Evolutionary conservation across 1,140 invertebrate genomes (phyloP), one percentile per base, ranked within the genome.

Genomic region (Acromyrmex echinatior): DNA sequence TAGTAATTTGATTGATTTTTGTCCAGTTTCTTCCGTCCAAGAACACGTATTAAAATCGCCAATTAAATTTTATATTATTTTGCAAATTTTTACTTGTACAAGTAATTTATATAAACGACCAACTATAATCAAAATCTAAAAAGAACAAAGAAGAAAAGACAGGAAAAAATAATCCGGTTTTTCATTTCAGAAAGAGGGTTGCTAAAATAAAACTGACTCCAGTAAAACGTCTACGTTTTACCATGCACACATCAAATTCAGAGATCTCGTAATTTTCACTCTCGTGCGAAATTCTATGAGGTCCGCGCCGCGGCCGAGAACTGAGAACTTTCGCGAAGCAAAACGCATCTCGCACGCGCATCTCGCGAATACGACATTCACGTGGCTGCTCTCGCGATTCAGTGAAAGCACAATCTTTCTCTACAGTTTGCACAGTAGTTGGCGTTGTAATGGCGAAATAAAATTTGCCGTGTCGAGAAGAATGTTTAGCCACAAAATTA

Each of bases 351-450:
- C 6, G 5, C 58, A n/a, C 53, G 25, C 21, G 18, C 56, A 31
- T 82, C 21, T 28, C 10, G 1, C 49, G 25, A 56, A 70, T n/a
- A 28, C 31, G 1, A n/a, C 21, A 31, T 49, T 62, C 56, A 76
- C 80, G 53, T 74, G 39, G 66, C 63, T 68, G 25, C 68, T 82
- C 21, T 74, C 68, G 68, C 51, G 51, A 58, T 81, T 71, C 3
- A 76, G 80, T 84, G 80, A 84, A 84, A 84, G 80, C 25, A 49
- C 12, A 60, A 62, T 82, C 68, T 60, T 82, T 49, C 18, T 73
- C 60, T 35, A 28, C 5, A 31, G 76, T 53, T 80, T 28, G 51
- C 7, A 18, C 18, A 25, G 31, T 76, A 84, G 35, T 51, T 25
- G 31, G 28, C 68, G 10, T 70, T 9, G 1, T 25, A n/a, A 16